Conservation (phyloP, 2,113 vertebrate species). For the Ramphastos sulfuratus region DNA sequence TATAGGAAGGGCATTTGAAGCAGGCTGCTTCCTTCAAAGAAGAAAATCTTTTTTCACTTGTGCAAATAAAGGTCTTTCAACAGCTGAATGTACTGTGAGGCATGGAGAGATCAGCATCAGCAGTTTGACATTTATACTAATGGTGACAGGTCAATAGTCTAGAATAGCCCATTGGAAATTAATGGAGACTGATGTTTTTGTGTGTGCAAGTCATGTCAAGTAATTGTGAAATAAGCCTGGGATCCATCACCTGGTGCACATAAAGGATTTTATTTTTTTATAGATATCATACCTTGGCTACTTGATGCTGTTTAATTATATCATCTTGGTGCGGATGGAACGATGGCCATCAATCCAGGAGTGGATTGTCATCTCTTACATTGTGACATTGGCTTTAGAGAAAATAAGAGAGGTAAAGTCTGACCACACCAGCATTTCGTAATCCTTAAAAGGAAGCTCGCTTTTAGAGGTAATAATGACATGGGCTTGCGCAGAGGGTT, state of each 20-base stretch:
- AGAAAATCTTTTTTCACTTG: background rate
- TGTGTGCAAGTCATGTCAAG: background rate
- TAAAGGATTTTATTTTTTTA: background rate
- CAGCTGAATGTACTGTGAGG: background rate
- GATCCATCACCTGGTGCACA: background rate
- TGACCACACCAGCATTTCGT: background rate
- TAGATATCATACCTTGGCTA: constrained; percentile 94
- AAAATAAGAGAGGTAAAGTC: constrained; percentile 92
- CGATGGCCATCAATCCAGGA: constrained; percentile 92
- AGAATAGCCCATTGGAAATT: background rate
- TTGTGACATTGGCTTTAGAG: constrained; percentile 90
- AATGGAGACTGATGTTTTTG: background rate
- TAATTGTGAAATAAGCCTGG: background rate
- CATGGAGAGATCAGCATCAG: background rate
- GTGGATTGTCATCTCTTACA: constrained; percentile 95
- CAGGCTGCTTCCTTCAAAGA: background rate
- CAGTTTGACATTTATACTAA: background rate
- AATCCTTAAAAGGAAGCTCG: background rate
- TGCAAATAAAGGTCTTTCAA: background rate
- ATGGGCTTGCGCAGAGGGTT: background rate
- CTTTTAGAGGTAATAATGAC: background rate
- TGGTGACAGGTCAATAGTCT: background rate
- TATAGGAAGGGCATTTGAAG: background rate
- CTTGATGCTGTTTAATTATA: constrained; percentile 95
- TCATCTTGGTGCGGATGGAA: constrained; percentile 97